Conservation (phyloP, 2,113 vertebrate genomes). For the Misgurnus mizolepis region DNA sequence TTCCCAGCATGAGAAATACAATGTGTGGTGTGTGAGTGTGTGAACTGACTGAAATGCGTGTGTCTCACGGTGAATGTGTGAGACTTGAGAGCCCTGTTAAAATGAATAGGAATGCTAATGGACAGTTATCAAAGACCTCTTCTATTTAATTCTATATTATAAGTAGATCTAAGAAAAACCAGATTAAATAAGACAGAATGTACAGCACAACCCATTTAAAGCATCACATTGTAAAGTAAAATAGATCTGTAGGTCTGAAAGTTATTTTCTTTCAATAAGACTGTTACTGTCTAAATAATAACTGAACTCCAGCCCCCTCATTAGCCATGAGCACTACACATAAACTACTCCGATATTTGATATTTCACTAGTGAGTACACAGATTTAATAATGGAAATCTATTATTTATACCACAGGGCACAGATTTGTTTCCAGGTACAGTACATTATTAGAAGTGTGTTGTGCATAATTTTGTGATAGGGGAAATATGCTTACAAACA, state of each 20-base stretch:
- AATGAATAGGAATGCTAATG: too few species aligned
- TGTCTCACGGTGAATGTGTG: too few species aligned
- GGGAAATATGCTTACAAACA: neutral
- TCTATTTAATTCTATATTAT: too few species aligned
- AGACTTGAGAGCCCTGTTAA: too few species aligned
- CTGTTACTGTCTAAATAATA: too few species aligned
- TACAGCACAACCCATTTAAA: neutral
- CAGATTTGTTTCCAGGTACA: neutral
- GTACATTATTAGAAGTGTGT: neutral
- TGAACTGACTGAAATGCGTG: too few species aligned
- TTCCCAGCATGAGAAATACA: too few species aligned
- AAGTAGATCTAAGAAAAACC: too few species aligned
- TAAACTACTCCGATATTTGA: neutral
- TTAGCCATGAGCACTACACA: neutral
- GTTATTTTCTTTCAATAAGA: too few species aligned
- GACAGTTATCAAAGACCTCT: too few species aligned
- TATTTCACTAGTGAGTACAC: neutral
- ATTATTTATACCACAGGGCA: slow-evolving; percentile 2
- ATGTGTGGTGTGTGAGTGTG: too few species aligned
- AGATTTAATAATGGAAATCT: neutral
- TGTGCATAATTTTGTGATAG: neutral
- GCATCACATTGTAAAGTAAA: neutral
- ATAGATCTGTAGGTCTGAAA: neutral
- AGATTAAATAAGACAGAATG: too few species aligned
- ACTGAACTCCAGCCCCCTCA: neutral